Conservation (phyloP, 2,888 invertebrate genomes). For the Odontomyia ornata region DNA sequence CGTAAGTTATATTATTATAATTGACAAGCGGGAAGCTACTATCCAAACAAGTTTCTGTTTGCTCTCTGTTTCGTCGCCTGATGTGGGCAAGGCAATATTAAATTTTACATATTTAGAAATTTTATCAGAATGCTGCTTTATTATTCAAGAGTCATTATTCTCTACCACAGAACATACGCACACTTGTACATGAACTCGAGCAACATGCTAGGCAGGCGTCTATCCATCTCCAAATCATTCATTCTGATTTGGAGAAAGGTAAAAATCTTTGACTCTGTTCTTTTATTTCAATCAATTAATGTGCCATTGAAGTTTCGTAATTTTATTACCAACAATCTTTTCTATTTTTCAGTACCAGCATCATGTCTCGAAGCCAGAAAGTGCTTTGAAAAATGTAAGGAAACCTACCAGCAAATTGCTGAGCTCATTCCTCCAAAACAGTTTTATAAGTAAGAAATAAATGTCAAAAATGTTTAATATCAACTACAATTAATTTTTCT, state of each 20-base stretch:
- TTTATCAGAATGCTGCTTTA: no score
- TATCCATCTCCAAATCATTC: slow-evolving; percentile 84
- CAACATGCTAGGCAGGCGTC: slow-evolving; percentile 79
- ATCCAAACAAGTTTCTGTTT: neutral
- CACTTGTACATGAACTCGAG: slow-evolving; percentile 70
- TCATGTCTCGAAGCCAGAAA: slow-evolving; percentile 73
- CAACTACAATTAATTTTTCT: slow-evolving; percentile 30
- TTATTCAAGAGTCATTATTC: no score
- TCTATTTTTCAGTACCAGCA: slow-evolving; percentile 66
- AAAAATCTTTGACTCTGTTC: slow-evolving; percentile 47
- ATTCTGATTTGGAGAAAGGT: slow-evolving; percentile 77
- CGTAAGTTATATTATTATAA: slow-evolving; percentile 66
- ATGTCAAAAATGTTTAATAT: neutral
- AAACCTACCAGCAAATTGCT: slow-evolving; percentile 72
- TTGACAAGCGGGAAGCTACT: neutral
- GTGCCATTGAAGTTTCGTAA: slow-evolving; percentile 46
- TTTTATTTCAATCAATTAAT: slow-evolving; percentile 48
- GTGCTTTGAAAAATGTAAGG: slow-evolving; percentile 72
- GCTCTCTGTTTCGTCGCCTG: neutral
- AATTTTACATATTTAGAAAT: no score
- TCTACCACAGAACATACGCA: slow-evolving; percentile 51
- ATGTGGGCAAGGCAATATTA: no score
- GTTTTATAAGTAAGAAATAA: slow-evolving; percentile 74
- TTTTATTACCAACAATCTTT: neutral
- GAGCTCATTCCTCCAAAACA: slow-evolving; percentile 76